Evolutionary conservation across 2,113 vertebrate species (phyloP).

Genomic region (Caloenas nicobarica): DNA sequence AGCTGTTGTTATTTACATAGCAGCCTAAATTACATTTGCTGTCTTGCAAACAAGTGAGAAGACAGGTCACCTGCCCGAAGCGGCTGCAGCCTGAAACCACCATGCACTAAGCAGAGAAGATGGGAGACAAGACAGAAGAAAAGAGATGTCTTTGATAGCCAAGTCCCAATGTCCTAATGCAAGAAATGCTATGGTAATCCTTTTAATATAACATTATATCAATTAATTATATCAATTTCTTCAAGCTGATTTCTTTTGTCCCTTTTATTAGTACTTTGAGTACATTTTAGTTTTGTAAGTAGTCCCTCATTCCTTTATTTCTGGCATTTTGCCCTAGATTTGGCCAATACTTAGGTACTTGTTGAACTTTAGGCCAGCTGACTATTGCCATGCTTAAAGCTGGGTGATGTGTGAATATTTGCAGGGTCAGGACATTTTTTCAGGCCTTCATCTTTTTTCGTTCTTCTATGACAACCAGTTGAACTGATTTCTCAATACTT

Average conservation of each 20-base stretch:
- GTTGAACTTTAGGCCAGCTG: neutral
- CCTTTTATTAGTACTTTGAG: neutral
- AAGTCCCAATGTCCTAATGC: neutral
- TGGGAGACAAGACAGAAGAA: neutral
- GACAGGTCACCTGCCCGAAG: neutral
- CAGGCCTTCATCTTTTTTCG: neutral
- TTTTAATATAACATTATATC: too few relatives aligned
- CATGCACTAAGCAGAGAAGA: neutral
- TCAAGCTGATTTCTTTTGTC: neutral
- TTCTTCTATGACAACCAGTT: neutral
- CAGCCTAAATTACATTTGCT: neutral
- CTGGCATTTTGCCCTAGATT: neutral
- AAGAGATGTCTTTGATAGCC: accelerated
- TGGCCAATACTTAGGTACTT: neutral
- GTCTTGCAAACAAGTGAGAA: neutral
- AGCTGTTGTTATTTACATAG: neutral
- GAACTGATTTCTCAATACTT: neutral
- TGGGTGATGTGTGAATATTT: neutral
- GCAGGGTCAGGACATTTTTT: neutral
- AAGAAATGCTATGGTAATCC: neutral
- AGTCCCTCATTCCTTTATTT: neutral
- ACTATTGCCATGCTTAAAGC: neutral
- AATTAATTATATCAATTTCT: too few relatives aligned
- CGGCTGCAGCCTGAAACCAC: neutral
- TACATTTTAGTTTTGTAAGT: neutral